Conservation (phyloP, 2,113 vertebrate species). For the Myotis brandtii region DNA sequence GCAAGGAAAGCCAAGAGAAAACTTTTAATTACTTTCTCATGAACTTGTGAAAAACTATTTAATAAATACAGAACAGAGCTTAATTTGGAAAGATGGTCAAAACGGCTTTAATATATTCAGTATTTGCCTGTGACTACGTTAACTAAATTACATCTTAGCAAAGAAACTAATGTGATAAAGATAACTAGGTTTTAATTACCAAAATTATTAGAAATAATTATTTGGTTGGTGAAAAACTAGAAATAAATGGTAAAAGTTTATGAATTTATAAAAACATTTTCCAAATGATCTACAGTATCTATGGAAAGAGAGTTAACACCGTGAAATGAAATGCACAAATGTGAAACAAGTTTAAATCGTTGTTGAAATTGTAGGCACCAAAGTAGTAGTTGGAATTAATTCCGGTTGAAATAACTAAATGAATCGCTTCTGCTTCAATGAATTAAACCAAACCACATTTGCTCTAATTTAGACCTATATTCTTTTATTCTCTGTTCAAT, state of each 20-base stretch:
- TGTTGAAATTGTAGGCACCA: slow-evolving; percentile 24
- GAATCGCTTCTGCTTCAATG: slow-evolving; percentile 45
- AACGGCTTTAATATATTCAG: slow-evolving; percentile 33
- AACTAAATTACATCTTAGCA: not conserved
- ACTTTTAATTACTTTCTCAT: not conserved
- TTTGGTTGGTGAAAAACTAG: not conserved
- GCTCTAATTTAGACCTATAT: not conserved
- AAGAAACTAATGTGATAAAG: slow-evolving; percentile 24
- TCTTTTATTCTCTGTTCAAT: not conserved
- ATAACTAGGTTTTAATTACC: slow-evolving; percentile 22
- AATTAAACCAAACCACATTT: slow-evolving; percentile 19
- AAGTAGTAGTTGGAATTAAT: slow-evolving; percentile 45
- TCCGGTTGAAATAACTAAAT: slow-evolving; percentile 48
- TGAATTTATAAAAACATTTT: slow-evolving; percentile 35
- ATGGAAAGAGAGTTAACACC: not conserved
- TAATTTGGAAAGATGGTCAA: not conserved
- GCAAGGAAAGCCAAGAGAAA: not conserved
- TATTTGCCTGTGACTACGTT: not conserved
- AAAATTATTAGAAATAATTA: slow-evolving; percentile 47
- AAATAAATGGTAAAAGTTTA: slow-evolving; percentile 23
- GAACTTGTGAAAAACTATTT: not conserved
- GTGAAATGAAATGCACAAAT: slow-evolving; percentile 55
- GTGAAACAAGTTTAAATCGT: slow-evolving; percentile 48
- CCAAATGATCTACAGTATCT: slow-evolving; percentile 47
- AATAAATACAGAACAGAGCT: not conserved